Evolutionary conservation across 2,888 invertebrate genomes (phyloP).

Genomic region (Malacosoma neustria): DNA sequence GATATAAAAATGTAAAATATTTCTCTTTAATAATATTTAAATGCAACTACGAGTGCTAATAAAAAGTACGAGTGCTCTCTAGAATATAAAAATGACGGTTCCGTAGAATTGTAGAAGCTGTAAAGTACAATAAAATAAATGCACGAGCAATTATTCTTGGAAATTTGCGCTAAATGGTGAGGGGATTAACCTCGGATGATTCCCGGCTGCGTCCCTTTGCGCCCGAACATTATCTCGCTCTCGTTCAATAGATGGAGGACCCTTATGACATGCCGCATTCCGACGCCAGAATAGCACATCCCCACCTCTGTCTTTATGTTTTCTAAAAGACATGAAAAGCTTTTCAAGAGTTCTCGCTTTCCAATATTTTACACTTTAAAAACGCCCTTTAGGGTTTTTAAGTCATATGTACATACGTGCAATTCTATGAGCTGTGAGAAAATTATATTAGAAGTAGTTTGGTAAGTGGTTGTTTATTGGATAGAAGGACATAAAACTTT

Average conservation of each 20-base stretch:
- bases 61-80: not conserved
- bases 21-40: not conserved
- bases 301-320: slow-evolving; percentile 25
- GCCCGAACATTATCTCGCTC: slow-evolving; percentile 28
- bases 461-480: too few species aligned
- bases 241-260: slow-evolving; percentile 33
- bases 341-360: slow-evolving; percentile 22
- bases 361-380: slow-evolving; percentile 24
- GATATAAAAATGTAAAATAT: too few species aligned
- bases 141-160: slow-evolving; percentile 34
- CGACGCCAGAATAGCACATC: slow-evolving; percentile 26
- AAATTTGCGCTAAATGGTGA: slow-evolving; percentile 38
- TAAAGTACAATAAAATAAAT: slow-evolving; percentile 15
- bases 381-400: too few species aligned
- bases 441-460: too few species aligned
- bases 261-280: slow-evolving; percentile 25
- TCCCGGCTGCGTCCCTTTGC: slow-evolving; percentile 20
- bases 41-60: not conserved
- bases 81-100: slow-evolving; percentile 3
- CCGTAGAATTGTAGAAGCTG: slow-evolving; percentile 2
- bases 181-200: slow-evolving; percentile 26
- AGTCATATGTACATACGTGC: too few species aligned
- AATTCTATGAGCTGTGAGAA: too few species aligned
- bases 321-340: slow-evolving; percentile 33
- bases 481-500: too few species aligned